These are phyloP conservation scores for Tachysurus fulvidraco DNA, from an alignment of 2,113 vertebrate genomes.

Conservation along the genomic window DNA sequence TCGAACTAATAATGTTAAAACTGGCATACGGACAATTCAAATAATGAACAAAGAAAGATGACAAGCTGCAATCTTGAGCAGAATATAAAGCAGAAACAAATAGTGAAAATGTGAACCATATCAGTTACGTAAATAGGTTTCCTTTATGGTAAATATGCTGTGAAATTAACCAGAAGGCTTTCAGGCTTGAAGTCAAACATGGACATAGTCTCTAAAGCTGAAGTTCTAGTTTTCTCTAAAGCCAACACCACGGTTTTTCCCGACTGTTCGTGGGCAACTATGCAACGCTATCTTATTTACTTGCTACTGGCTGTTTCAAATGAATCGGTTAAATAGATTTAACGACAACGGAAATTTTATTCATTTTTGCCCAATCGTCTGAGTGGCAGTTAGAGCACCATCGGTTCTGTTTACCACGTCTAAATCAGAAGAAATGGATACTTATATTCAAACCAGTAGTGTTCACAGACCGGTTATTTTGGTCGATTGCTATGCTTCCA, in stretches of 20 bases:
- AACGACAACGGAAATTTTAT: neutral
- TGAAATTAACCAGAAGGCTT: neutral
- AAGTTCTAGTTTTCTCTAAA: neutral
- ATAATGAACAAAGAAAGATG: neutral
- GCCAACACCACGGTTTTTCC: neutral
- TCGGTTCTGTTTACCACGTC: neutral
- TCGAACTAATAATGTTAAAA: slow-evolving; percentile 18
- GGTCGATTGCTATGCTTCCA: neutral
- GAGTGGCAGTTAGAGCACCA: neutral
- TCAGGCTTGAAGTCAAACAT: neutral
- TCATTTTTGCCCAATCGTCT: neutral
- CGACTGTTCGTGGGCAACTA: neutral
- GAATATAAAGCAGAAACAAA: neutral
- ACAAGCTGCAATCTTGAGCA: neutral
- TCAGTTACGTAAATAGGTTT: neutral
- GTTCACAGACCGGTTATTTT: neutral
- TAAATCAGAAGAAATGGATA: neutral
- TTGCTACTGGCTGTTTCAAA: neutral
- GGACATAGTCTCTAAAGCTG: neutral
- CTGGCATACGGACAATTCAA: slow-evolving; percentile 29
- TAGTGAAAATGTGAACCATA: neutral
- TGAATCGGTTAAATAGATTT: neutral
- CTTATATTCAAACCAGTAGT: neutral
- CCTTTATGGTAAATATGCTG: neutral
- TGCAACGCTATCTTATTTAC: neutral